Conservation (phyloP, 2,113 vertebrate species). For the Tinamus guttatus region DNA sequence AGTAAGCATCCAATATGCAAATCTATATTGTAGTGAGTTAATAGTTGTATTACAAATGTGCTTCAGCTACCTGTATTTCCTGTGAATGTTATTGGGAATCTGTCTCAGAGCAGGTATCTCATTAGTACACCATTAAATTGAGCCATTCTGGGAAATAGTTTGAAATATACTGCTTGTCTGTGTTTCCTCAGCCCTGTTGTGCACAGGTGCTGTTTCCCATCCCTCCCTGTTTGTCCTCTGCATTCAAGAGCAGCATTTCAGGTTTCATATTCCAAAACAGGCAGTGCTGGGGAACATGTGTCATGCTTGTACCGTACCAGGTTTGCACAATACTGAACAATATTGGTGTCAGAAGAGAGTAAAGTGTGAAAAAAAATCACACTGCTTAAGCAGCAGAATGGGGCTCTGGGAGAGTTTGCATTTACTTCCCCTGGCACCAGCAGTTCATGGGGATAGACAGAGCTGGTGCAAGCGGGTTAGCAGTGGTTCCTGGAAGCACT, state of each 20-base stretch:
- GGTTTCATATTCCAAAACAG: not conserved
- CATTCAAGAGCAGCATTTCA: not conserved
- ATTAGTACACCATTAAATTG: not conserved
- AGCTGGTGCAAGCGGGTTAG: not conserved
- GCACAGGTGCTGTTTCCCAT: not conserved
- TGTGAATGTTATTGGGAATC: not conserved
- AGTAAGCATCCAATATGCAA: not conserved
- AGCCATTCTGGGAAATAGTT: not conserved
- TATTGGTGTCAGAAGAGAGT: not conserved
- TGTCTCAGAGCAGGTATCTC: not conserved
- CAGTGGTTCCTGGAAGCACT: not conserved
- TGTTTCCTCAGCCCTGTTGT: not conserved
- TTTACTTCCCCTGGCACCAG: accelerated
- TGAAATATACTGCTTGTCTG: not conserved
- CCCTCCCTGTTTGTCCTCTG: not conserved
- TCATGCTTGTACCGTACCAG: not conserved
- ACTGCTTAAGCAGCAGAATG: accelerated
- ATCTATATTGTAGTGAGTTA: not conserved
- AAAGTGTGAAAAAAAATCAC: not conserved
- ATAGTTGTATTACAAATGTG: not conserved
- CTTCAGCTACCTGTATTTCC: not conserved
- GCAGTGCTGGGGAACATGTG: accelerated
- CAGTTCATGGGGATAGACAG: not conserved
- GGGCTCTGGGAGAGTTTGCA: not conserved
- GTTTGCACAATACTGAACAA: not conserved